A percentile compares a stretch with the other conserved stretches of the same genome.
Conservation (phyloP, 2,888 invertebrate species). For the Agelastica alni region DNA sequence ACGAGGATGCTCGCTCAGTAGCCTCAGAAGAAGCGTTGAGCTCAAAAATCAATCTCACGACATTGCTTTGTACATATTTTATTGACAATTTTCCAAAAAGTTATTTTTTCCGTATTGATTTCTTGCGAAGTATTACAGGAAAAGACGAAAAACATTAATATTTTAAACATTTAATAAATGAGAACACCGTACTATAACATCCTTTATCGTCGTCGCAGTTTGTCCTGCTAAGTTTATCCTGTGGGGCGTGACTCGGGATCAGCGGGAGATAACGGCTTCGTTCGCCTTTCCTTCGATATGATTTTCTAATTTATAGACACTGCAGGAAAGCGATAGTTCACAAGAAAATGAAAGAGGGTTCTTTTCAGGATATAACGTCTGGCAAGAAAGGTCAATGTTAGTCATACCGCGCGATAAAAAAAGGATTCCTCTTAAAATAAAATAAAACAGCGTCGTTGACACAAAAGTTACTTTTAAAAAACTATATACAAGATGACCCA, state of each 20-base stretch:
- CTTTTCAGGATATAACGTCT: slow-evolving; percentile 18
- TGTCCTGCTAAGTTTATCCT: slow-evolving; percentile 15
- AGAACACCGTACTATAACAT: not conserved
- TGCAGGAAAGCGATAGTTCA: slow-evolving; percentile 20
- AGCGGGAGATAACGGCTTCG: slow-evolving; percentile 20
- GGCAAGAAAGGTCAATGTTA: slow-evolving; percentile 2
- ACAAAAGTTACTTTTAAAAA: no score
- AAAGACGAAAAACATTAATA: no score
- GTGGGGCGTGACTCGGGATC: slow-evolving; percentile 17
- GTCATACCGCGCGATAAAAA: not conserved
- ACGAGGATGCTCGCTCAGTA: no score
- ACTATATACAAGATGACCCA: no score
- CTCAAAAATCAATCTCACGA: no score
- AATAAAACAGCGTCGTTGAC: no score
- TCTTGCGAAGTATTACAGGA: no score
- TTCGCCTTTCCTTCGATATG: slow-evolving; percentile 29
- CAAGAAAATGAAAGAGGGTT: slow-evolving; percentile 7
- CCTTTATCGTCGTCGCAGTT: slow-evolving; percentile 2
- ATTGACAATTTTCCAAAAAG: no score
- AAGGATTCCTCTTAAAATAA: not conserved
- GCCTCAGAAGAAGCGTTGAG: no score
- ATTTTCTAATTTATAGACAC: slow-evolving; percentile 39
- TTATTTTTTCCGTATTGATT: no score
- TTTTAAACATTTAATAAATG: not conserved
- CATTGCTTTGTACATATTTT: no score